These are phyloP conservation scores for Cyclophora punctaria DNA, from an alignment of 2,888 invertebrate species.

Conservation along the genomic window DNA sequence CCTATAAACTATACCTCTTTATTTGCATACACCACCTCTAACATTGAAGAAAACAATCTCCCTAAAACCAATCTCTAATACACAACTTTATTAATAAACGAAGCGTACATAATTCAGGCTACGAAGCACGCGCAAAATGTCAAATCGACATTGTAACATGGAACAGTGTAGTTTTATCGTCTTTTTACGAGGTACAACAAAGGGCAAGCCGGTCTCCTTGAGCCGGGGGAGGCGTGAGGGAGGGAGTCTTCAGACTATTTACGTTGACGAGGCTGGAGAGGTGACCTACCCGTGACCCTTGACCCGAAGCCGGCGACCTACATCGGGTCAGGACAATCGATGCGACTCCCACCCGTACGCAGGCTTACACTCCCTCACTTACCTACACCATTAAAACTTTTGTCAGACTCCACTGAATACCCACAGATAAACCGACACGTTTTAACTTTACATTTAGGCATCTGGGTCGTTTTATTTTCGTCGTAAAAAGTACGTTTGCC, in stretches of 20 bases:
- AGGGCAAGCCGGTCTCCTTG: constrained; percentile 38
- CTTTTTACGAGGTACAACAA: constrained; percentile 41
- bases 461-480: constrained; percentile 1
- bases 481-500: too few species aligned
- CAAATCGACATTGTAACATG: constrained; percentile 7
- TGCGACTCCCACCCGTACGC: constrained; percentile 36
- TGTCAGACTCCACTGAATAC: constrained; percentile 26
- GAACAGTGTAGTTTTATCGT: constrained; percentile 47
- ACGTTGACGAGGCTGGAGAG: constrained; percentile 43
- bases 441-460: constrained; percentile 1
- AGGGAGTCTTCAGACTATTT: constrained; percentile 44
- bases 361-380: constrained; percentile 25
- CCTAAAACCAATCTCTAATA: too few species aligned
- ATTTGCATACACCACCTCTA: too few species aligned
- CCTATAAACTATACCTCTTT: too few species aligned
- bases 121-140: constrained; percentile 11
- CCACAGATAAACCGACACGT: constrained; percentile 23
- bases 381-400: constrained; percentile 37
- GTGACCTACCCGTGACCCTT: constrained; percentile 74
- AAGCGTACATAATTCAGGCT: not conserved
- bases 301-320: constrained; percentile 77
- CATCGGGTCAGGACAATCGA: constrained; percentile 54
- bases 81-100: not conserved
- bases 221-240: constrained; percentile 24
- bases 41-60: too few species aligned